A percentile compares a stretch with the other conserved stretches of the same genome.
phyloP scores from a whole-genome alignment of 2,113 vertebrate species.

The Takifugu flavidus region DNA sequence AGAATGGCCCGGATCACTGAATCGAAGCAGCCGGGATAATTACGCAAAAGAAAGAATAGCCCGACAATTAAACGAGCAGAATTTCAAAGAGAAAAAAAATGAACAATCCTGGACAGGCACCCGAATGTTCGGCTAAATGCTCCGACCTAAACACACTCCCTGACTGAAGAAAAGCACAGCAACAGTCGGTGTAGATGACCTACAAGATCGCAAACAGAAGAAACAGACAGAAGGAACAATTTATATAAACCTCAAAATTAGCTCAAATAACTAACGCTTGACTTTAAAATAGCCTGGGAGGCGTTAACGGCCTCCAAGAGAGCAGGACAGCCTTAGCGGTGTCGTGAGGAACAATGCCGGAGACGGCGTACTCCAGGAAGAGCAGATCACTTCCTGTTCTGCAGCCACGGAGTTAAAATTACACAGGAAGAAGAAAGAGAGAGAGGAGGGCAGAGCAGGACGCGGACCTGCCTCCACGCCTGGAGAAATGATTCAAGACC shows the following conservation, averaged over 20 bases:
- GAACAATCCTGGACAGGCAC: too few species aligned
- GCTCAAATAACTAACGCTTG: conserved; percentile 9
- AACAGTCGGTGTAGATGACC: too few species aligned
- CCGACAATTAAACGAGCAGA: too few species aligned
- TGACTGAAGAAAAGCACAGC: too few species aligned
- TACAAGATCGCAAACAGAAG: background rate
- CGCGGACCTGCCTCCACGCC: too few species aligned
- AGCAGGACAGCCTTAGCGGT: conserved; percentile 33
- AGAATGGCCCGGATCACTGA: too few species aligned
- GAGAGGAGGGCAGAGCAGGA: background rate
- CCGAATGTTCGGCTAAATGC: too few species aligned
- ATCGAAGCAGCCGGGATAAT: too few species aligned
- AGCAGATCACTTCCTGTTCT: conserved; percentile 61
- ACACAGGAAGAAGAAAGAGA: conserved; percentile 17
- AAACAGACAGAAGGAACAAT: background rate
- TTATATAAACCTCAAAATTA: conserved; percentile 4
- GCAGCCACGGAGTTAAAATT: conserved; percentile 20
- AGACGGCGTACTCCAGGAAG: conserved; percentile 55
- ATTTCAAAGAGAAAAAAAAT: too few species aligned
- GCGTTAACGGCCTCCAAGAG: conserved; percentile 27
- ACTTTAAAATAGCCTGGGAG: conserved; percentile 9
- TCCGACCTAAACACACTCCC: too few species aligned
- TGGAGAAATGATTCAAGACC: too few species aligned
- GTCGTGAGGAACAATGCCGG: conserved; percentile 55
- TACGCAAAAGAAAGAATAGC: too few species aligned